Base-by-base conservation (phyloP, 2,888 invertebrate genomes). In the Ctena decussata region DNA sequence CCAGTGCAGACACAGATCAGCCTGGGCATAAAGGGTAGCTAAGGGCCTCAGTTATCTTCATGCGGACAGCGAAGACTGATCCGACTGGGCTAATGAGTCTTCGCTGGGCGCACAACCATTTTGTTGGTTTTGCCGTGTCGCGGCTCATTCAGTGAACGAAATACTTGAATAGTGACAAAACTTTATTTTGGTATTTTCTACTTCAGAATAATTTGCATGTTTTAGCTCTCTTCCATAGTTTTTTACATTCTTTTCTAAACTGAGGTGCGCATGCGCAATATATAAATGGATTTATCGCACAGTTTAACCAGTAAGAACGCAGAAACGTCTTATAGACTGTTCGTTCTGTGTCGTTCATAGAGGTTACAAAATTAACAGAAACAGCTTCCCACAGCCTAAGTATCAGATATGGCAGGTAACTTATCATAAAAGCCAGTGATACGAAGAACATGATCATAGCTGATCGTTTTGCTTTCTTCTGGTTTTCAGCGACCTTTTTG, bases 211-310 rank as follows among this genome's bases (percentile, higher is more conserved):
- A 53, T 53, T 41, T 41, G 15, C 41, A 41, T 6, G 41, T 11
- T 41, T 11, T 41, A 6, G 21, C n/a, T 53, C 21, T 53, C 8
- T n/a, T 5, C 53, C 53, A 53, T 53, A 53, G 21, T 53, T 53
- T 3, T 53, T 53, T 53, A n/a, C 53, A 53, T n/a, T 53, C 53
- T n/a, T 53, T 53, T n/a, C 53, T 53, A 21, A 92, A 91, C 37
- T 86, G 77, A 15, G 69, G 37, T 35, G 86, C 87, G 72, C 89
- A 90, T 82, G 92, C 90, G 49, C 90, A 89, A 83, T 93, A 93
- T 35, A 93, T 91, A 41, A 93, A 85, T 0, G 93, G 92, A 74
- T 93, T 93, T 18, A 90, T 75, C 0, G 92, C 90, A 70, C 91
- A 89, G 77, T 91, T 91, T n/a, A 91, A 35, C 65, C 90, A 92